Evolutionary conservation across 30 jellyfish, hydroid and myxozoan genomes (phyloP).

Genomic region (Hydractinia echinata): DNA sequence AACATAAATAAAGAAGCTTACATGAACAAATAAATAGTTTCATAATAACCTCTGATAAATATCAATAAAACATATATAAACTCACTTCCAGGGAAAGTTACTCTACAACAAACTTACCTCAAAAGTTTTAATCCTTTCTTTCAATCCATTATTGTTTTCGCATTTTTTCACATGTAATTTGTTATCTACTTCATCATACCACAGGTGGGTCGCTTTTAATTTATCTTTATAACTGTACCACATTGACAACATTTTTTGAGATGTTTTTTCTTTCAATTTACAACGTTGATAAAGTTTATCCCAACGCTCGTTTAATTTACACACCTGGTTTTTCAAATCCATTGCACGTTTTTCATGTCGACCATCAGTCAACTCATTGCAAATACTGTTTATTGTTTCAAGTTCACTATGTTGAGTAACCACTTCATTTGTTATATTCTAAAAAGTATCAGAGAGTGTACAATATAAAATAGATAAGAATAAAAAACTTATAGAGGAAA

Average conservation of each 20-base stretch:
- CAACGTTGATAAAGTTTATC: conserved; percentile 62
- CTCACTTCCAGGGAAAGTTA: neutral
- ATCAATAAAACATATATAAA: neutral
- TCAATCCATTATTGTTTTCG: neutral
- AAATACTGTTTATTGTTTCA: neutral
- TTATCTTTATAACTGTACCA: conserved; percentile 70
- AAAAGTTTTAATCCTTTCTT: neutral
- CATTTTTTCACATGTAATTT: neutral
- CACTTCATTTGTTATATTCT: conserved; percentile 6
- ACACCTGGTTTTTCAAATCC: conserved; percentile 48
- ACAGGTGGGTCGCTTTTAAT: conserved; percentile 27
- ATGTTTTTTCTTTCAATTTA: conserved; percentile 43
- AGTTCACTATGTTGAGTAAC: conserved; percentile 3
- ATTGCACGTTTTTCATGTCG: conserved; percentile 55
- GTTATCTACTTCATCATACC: neutral
- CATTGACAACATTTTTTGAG: conserved; percentile 48
- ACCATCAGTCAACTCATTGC: neutral
- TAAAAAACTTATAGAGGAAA: too few species aligned
- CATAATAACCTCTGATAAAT: too few species aligned
- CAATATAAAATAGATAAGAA: neutral
- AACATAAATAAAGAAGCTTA: too few species aligned
- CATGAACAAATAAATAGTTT: too few species aligned
- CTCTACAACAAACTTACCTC: conserved; percentile 6
- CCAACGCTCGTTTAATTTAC: conserved; percentile 71
- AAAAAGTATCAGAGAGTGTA: neutral